Base-by-base conservation (phyloP, 2,113 vertebrate species). In the Engraulis encrasicolus region DNA sequence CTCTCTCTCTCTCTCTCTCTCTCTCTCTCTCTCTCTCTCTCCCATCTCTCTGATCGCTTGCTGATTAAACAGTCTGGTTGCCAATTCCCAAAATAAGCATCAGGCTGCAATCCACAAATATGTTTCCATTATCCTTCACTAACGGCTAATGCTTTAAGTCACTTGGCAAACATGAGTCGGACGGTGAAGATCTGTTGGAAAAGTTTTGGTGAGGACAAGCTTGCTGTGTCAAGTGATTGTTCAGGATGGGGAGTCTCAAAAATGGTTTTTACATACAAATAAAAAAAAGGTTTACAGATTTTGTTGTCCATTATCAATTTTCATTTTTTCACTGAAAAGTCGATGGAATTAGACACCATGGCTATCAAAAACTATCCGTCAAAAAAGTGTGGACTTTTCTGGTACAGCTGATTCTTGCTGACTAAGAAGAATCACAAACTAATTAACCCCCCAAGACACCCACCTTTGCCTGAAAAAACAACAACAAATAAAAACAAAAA, bases 181-280 rank as follows among this genome's bases (percentile, higher is more conserved):
- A 66, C 58, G 27, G n/a, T n/a, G 23, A 9, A 66, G 58, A 14
- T 31, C 58, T 66, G 58, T 66, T 66, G 58, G n/a, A 66, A 66
- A 66, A 23, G n/a, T n/a, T 66, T 31, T 66, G 58, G 23, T 66
- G 23, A 58, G 58, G 27, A 23, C n/a, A 31, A 23, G 58, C 27
- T 66, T 15, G 7, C 23, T 31, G 58, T 23, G n/a, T 58, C 9
- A 15, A 66, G n/a, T 66, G 58, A 31, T 66, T 9, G 23, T 23
- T 31, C 58, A n/a, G n/a, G n/a, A n/a, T 66, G 58, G 58, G 58
- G 58, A 66, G 31, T 66, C 27, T 66, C 27, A 66, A 66, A 66
- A 23, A 31, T 9, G 27, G 2, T 23, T 66, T 61, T 7, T n/a
- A n/a, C n/a, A n/a, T n/a, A n/a, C n/a, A n/a, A n/a, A n/a, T n/a